Evolutionary conservation across 2,888 invertebrate genomes (phyloP).

Genomic region (Teinopalpus imperialis): DNA sequence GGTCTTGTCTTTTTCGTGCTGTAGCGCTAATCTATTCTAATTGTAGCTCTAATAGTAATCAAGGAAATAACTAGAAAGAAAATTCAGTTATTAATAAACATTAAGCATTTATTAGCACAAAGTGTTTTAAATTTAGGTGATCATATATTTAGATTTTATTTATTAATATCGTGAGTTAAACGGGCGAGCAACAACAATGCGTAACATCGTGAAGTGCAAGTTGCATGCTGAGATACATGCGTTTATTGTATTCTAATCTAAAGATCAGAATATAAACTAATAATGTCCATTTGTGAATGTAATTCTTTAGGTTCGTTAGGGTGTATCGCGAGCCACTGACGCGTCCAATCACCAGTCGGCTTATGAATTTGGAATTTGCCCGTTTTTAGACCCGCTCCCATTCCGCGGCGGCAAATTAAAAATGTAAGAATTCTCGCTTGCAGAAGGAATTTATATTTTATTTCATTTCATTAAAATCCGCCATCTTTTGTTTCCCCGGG

Average conservation of each 20-base stretch:
- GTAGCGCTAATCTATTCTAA: no score
- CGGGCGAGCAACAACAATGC: no score
- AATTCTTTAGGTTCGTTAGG: slow-evolving; percentile 10
- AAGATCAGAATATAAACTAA: not conserved
- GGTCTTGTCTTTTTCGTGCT: no score
- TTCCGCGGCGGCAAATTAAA: slow-evolving; percentile 76
- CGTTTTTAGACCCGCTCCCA: slow-evolving; percentile 74
- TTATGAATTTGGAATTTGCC: slow-evolving; percentile 71
- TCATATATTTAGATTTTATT: no score
- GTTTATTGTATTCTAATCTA: not conserved
- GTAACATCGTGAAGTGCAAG: no score
- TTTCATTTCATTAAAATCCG: slow-evolving; percentile 81
- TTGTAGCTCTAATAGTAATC: no score
- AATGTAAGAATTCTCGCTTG: slow-evolving; percentile 81
- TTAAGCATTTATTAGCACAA: no score
- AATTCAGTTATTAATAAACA: no score
- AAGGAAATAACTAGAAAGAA: no score
- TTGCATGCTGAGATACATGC: no score
- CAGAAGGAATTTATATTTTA: slow-evolving; percentile 80
- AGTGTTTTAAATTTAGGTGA: no score
- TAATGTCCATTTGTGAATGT: slow-evolving; percentile 25
- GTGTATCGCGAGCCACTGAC: not conserved
- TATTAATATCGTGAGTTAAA: no score
- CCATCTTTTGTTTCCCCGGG: slow-evolving; percentile 80
- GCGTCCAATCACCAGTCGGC: slow-evolving; percentile 26